Percentiles rank a stretch among this genome's conserved stretches.
Evolutionary conservation across 2,113 vertebrate species (phyloP).

Genomic region (Otolemur garnettii): DNA sequence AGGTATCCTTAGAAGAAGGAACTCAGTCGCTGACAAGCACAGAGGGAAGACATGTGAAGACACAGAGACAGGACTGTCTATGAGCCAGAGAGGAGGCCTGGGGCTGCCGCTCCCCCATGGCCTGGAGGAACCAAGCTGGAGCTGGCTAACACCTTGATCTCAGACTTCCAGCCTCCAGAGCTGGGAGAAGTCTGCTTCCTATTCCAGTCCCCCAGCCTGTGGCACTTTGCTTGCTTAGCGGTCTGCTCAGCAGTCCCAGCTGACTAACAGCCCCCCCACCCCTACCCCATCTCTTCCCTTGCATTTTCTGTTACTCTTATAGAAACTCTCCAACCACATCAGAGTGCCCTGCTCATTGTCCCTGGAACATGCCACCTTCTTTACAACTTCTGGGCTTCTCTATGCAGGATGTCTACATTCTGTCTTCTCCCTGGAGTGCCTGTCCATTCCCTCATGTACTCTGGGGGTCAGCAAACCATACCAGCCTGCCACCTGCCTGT

Average conservation of each 20-base stretch:
- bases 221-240: too few relatives aligned
- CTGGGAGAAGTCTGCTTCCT: background rate
- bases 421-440: background rate
- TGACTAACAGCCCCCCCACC: too few relatives aligned
- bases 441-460: background rate
- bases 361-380: background rate
- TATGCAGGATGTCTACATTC: rapidly evolving
- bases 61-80: background rate
- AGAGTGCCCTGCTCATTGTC: background rate
- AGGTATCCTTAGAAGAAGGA: background rate
- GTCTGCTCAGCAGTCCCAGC: background rate
- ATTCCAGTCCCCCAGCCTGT: too few relatives aligned
- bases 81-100: background rate
- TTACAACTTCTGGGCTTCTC: background rate
- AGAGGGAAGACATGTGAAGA: background rate
- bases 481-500: background rate
- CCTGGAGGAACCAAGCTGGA: background rate
- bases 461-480: background rate
- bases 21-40: background rate
- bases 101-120: background rate
- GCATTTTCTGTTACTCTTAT: background rate
- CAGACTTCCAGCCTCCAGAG: background rate
- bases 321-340: background rate
- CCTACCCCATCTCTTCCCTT: background rate
- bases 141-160: background rate